Evolutionary conservation across 2,888 invertebrate species (phyloP).

Genomic region (Synergus itoensis): DNA sequence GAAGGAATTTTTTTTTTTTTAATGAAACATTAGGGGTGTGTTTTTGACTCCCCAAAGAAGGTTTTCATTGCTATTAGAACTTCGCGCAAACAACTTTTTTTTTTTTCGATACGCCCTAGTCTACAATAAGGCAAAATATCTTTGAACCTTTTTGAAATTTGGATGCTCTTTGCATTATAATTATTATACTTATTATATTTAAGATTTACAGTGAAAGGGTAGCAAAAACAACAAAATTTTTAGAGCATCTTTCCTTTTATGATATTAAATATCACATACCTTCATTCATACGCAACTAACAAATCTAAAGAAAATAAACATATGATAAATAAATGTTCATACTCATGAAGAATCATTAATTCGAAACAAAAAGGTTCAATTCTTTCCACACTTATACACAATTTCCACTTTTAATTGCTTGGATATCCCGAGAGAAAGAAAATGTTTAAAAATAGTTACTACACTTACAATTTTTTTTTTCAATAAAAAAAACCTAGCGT

Average conservation of each 20-base stretch:
- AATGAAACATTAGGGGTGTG: too few species aligned
- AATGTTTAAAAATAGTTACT: neutral
- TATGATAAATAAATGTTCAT: slow-evolving; percentile 55
- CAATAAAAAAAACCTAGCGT: neutral
- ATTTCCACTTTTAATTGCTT: neutral
- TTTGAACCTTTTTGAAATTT: neutral
- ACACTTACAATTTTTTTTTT: neutral
- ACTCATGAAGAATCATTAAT: slow-evolving; percentile 43
- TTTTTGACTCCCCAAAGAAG: too few species aligned
- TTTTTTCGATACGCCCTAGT: too few species aligned
- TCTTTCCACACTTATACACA: neutral
- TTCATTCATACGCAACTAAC: slow-evolving; percentile 59
- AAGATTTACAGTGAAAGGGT: neutral
- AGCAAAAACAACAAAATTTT: slow-evolving; percentile 18
- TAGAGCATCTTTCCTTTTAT: slow-evolving; percentile 61
- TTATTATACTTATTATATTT: too few species aligned
- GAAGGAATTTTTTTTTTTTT: too few species aligned
- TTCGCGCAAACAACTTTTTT: too few species aligned
- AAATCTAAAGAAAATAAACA: slow-evolving; percentile 58
- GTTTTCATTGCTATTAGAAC: too few species aligned
- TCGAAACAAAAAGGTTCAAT: slow-evolving; percentile 39
- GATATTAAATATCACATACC: slow-evolving; percentile 60
- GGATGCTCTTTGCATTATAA: too few species aligned
- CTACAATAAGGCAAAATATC: neutral
- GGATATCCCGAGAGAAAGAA: neutral